These are phyloP conservation scores for Acrocephalus kingi DNA, from an alignment of 2,113 vertebrate genomes.

Conservation along the genomic window DNA sequence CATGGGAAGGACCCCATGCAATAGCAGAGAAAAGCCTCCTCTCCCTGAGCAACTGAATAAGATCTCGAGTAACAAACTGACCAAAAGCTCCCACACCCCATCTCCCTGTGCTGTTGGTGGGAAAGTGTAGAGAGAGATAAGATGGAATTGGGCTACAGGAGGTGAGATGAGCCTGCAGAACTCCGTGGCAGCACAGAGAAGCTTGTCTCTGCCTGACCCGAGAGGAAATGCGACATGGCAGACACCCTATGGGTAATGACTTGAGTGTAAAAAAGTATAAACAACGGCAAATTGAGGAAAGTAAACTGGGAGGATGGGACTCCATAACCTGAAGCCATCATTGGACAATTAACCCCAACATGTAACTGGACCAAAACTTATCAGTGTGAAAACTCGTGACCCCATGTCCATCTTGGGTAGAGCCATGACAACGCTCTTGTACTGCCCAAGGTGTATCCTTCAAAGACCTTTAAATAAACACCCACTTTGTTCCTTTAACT, in stretches of 20 bases:
- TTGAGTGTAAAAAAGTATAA: neutral
- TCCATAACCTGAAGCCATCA: too few species aligned
- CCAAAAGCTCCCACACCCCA: too few species aligned
- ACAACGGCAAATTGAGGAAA: neutral
- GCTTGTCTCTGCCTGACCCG: neutral
- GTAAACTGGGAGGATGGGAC: neutral
- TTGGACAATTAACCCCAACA: neutral
- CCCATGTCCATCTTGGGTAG: accelerated
- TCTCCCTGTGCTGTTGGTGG: too few species aligned
- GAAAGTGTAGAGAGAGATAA: too few species aligned
- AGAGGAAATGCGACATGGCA: neutral
- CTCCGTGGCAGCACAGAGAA: neutral
- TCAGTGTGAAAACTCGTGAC: neutral
- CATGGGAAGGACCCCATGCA: too few species aligned
- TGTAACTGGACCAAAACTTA: neutral
- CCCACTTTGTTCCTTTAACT: neutral
- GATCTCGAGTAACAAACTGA: too few species aligned
- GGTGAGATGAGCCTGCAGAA: too few species aligned
- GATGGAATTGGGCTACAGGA: too few species aligned
- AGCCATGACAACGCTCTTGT: neutral
- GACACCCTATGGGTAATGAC: neutral
- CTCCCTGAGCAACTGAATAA: too few species aligned
- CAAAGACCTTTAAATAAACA: neutral
- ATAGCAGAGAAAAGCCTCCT: too few species aligned
- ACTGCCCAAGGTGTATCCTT: neutral